Evolutionary conservation across 2,888 invertebrate genomes (phyloP), one percentile per base, ranked within the genome.

Genomic region (Protonemura montana): DNA sequence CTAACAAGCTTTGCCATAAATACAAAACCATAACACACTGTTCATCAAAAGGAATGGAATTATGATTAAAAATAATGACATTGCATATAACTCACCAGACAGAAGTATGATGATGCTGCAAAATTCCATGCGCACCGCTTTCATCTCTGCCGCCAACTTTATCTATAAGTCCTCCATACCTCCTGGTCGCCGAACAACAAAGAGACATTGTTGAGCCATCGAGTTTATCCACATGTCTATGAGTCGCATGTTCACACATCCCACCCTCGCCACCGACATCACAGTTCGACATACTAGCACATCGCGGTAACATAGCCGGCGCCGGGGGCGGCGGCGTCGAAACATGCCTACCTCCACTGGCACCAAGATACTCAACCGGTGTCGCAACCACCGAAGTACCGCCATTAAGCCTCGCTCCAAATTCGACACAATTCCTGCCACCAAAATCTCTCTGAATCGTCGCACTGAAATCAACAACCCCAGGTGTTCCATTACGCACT

Each of bases 351-450:
- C 94, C 94, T 41, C 94, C 94, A 88, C 93, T 93, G 76, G 93
- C 93, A 35, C 94, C 94, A 89, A 94, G 94, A 90, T 94, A 95
- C 90, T 94, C 94, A 41, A 91, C 90, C 82, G 91, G 90, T 88
- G 90, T 91, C 85, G 91, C 90, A 92, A 93, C 92, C 42, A 86
- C 85, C 42, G 76, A 86, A 82, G 86, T 25, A 13, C 81, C 81
- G 3, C 78, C 78, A n/a, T 29, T 29, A 25, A 27, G 7, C 0
- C 81, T 29, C 29, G 81, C 81, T 21, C 81, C n/a, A 35, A 82
- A 82, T 5, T 83, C 82, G 26, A 42, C 42, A 30, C 81, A 59
- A 21, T 21, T 27, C 21, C 81, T 30, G 81, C 28, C 29, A 21
- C 81, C 81, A n/a, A 81, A 81, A 21, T 81, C 81, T 59, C 30